Conservation (phyloP, 2,888 invertebrate genomes). For the Acronicta alni region DNA sequence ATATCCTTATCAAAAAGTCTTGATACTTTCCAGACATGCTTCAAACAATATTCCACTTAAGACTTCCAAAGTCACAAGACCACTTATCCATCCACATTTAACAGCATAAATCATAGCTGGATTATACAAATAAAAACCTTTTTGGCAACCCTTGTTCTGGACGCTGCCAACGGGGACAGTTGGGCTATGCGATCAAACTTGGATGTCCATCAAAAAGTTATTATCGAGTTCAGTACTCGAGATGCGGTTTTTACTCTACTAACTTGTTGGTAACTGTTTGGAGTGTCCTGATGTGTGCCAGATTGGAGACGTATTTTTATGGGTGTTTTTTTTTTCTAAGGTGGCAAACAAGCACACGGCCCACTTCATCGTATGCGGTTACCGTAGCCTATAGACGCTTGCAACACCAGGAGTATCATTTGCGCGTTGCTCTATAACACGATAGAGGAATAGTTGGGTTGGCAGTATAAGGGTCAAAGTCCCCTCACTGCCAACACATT, state of each 20-base stretch:
- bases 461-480: too few relatives aligned
- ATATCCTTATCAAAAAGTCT: not conserved
- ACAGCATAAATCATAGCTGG: constrained; percentile 46
- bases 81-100: constrained; percentile 37
- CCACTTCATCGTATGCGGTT: too few relatives aligned
- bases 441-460: too few relatives aligned
- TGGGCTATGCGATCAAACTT: constrained; percentile 60
- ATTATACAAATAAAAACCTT: constrained; percentile 57
- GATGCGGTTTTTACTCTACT: constrained; percentile 51
- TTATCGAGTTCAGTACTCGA: constrained; percentile 48
- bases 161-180: constrained; percentile 64
- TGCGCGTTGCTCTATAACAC: too few relatives aligned
- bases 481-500: too few relatives aligned
- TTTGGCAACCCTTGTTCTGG: constrained; percentile 54
- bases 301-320: constrained; percentile 34
- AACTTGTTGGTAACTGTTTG: constrained; percentile 39
- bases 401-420: too few relatives aligned
- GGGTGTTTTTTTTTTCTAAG: not conserved
- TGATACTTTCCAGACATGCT: not conserved
- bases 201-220: constrained; percentile 68
- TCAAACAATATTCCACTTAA: constrained; percentile 23
- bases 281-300: constrained; percentile 39
- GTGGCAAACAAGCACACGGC: too few relatives aligned
- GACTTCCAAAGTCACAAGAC: constrained; percentile 12
- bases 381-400: too few relatives aligned